A percentile compares a stretch with the other conserved stretches of the same genome.
phyloP scores from a whole-genome alignment of 2,113 vertebrate genomes.

The Tachuris rubrigastra region DNA sequence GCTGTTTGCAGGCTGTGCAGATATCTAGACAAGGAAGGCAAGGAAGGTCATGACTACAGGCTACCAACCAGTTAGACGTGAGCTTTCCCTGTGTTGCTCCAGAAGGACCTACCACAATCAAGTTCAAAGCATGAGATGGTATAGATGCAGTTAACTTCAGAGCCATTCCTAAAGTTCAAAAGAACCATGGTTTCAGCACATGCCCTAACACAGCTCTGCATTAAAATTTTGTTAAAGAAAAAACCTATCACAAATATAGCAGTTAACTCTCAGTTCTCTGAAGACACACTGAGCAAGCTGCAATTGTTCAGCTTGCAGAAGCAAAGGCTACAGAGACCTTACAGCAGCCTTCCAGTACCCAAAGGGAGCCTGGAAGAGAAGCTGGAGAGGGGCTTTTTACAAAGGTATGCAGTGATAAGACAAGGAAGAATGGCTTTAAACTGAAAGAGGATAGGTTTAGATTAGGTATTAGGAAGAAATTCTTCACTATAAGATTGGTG shows the following conservation, averaged over 20 bases:
- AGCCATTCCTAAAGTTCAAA: background rate
- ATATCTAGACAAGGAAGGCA: background rate
- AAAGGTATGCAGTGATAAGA: background rate
- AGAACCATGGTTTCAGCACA: background rate
- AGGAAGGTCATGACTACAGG: background rate
- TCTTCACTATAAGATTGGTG: background rate
- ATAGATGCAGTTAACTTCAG: background rate
- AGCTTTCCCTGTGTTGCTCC: background rate
- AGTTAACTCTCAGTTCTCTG: background rate
- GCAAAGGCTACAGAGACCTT: background rate
- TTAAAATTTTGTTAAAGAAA: background rate
- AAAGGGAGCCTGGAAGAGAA: background rate
- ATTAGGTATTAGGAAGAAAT: background rate
- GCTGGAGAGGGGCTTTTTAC: background rate
- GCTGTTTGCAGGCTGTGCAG: background rate
- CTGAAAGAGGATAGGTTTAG: background rate
- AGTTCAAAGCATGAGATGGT: background rate
- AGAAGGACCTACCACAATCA: background rate
- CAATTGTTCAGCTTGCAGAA: background rate
- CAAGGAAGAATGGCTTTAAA: background rate
- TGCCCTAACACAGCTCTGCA: background rate
- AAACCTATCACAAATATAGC: background rate
- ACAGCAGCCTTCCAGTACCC: background rate
- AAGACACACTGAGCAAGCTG: accelerated
- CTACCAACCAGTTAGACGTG: background rate